Base-by-base conservation (phyloP, 2,888 invertebrate species). In the Netelia virgata region DNA sequence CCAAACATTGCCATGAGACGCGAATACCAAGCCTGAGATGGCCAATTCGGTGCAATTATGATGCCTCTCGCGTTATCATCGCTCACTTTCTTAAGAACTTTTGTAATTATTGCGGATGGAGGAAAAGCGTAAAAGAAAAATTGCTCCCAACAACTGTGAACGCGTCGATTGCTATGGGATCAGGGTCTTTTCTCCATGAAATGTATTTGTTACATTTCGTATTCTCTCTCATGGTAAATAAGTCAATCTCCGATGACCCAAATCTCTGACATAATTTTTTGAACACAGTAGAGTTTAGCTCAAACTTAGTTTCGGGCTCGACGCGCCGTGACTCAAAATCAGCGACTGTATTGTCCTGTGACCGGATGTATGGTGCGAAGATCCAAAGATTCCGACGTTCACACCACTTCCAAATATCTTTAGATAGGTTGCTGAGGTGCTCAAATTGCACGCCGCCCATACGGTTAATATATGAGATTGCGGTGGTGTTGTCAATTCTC, bases 401-500 rank as follows among this genome's bases (percentile, higher is more conserved):
- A 53, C 66, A 70, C 6, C 73, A 53, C 28, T 68, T 50, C 66
- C 73, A 77, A 50, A 84, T 77, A 9, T 76, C 64, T 41, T 55
- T 73, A 0, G 72, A 16, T 3, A 61, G 16, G 2, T 23, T 10
- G 47, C 11, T 61, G 0, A 73, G 20, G 8, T 23, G 43, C 9
- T 43, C 23, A n/a, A 47, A 61, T 43, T 61, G 61, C n/a, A 68
- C 70, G 3, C 61, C 77, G 1, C 69, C 77, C 43, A n/a, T 63
- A 6, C 23, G n/a, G 20, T 70, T 69, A 23, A 79, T 43, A 55
- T 83, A 83, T 9, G 74, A 72, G 2, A 74, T 79, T 8, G 79
- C 79, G 8, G 83, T 83, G 10, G 73, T 73, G 47, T 83, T 83
- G 47, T 83, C 74, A 9, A 83, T 66, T 66, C 79, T 36, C 36